Evolutionary conservation across 2,888 invertebrate genomes (phyloP).

Genomic region (Calameuta filiformis): DNA sequence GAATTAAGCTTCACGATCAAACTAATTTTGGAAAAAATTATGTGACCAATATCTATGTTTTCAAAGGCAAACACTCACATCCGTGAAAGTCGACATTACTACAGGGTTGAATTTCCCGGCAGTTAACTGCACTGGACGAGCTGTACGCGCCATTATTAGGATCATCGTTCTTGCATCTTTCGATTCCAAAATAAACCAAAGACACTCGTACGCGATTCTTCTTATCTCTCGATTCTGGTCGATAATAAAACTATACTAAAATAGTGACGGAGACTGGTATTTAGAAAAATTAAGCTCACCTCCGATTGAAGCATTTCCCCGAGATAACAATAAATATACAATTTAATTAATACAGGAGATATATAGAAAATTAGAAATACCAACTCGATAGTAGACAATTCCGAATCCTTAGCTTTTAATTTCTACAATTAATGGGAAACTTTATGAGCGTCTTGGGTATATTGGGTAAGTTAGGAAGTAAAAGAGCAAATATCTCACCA

Average conservation of each 20-base stretch:
- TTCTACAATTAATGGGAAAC: too few relatives aligned
- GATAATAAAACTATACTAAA: background rate
- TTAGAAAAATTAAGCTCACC: background rate
- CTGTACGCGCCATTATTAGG: too few relatives aligned
- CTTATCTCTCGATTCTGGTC: background rate
- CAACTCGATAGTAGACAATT: background rate
- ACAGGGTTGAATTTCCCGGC: too few relatives aligned
- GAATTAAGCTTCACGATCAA: background rate
- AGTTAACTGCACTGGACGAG: too few relatives aligned
- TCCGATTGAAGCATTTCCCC: background rate
- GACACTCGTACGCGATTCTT: background rate
- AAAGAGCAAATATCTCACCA: too few relatives aligned
- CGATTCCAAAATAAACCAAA: background rate
- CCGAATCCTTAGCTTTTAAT: too few relatives aligned
- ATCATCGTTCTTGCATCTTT: background rate
- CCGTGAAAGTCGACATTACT: too few relatives aligned
- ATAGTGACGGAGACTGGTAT: background rate
- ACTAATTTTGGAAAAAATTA: too few relatives aligned
- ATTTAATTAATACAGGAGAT: background rate
- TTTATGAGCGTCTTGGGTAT: too few relatives aligned
- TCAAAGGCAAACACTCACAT: too few relatives aligned
- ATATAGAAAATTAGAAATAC: background rate
- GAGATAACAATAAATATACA: background rate
- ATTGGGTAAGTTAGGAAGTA: too few relatives aligned
- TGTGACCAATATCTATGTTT: too few relatives aligned